Evolutionary conservation across 1,140 invertebrate species (phyloP).

Genomic region (Glossosoma conforme): DNA sequence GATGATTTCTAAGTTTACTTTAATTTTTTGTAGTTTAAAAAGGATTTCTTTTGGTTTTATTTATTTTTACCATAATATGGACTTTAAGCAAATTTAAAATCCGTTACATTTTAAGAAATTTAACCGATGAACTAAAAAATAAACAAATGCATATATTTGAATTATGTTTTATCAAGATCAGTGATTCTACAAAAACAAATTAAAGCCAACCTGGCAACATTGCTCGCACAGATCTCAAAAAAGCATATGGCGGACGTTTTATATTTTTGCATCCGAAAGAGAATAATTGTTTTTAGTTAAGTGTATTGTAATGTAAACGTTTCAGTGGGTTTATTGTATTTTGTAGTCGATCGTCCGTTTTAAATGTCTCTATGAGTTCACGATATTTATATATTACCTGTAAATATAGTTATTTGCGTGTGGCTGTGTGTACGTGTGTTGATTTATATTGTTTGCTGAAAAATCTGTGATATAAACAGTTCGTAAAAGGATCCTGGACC

Average conservation of each 20-base stretch:
- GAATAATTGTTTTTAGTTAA: constrained; percentile 53
- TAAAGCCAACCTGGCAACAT: constrained; percentile 5
- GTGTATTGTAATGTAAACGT: constrained; percentile 47
- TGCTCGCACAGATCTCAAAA: constrained; percentile 43
- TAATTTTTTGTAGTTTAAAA: too few relatives aligned
- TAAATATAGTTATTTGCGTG: constrained; percentile 21
- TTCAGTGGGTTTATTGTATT: constrained; percentile 49
- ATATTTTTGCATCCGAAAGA: constrained; percentile 52
- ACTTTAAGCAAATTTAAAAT: too few relatives aligned
- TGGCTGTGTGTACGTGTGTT: constrained; percentile 46
- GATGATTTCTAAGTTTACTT: too few relatives aligned
- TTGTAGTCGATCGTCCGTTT: constrained; percentile 49
- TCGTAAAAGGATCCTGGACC: constrained; percentile 36
- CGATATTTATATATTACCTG: constrained; percentile 34
- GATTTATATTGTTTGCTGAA: constrained; percentile 49
- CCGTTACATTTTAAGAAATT: too few relatives aligned
- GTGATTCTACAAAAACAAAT: constrained; percentile 37
- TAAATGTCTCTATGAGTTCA: constrained; percentile 51
- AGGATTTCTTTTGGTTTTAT: too few relatives aligned
- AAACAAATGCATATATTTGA: too few relatives aligned
- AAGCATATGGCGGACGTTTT: constrained; percentile 54
- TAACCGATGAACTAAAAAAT: too few relatives aligned
- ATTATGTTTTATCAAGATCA: too few relatives aligned
- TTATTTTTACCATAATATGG: too few relatives aligned
- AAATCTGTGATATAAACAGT: constrained; percentile 55